Conservation (phyloP, 2,888 invertebrate species). For the Cephus pulcher region DNA sequence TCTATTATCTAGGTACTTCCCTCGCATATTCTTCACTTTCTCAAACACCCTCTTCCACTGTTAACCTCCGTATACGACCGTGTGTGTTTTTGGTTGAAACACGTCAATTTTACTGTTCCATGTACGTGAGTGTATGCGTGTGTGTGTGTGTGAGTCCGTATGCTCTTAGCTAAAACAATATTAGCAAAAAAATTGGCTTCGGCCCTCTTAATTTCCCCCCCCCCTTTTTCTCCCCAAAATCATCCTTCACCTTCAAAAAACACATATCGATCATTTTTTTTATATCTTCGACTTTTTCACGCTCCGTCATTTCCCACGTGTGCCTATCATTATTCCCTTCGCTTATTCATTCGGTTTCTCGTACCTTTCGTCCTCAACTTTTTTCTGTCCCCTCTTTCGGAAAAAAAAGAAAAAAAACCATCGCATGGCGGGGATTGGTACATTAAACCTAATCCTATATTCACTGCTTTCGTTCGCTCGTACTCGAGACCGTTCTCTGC, state of each 20-base stretch:
- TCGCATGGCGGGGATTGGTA: background rate
- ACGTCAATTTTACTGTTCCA: slow-evolving; percentile 8
- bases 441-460: slow-evolving; percentile 40
- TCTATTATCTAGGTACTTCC: slow-evolving; percentile 55
- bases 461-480: slow-evolving; percentile 28
- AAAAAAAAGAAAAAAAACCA: background rate
- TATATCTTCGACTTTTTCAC: slow-evolving; percentile 13
- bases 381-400: background rate
- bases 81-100: slow-evolving; percentile 13
- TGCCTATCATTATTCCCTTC: background rate
- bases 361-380: background rate
- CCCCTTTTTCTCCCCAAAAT: background rate
- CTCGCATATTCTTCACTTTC: slow-evolving; percentile 24
- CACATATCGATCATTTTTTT: background rate
- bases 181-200: slow-evolving; percentile 3
- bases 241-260: background rate
- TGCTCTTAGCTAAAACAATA: slow-evolving; percentile 16
- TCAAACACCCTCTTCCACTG: background rate
- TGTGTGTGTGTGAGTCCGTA: slow-evolving; percentile 12
- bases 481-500: slow-evolving; percentile 30
- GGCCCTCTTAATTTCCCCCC: background rate
- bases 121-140: slow-evolving; percentile 13
- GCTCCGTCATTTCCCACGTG: slow-evolving; percentile 2
- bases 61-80: background rate
- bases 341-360: background rate